These are phyloP conservation scores for Brotogeris chrysoptera DNA, from an alignment of 2,797 vertebrate genomes.

Conservation along the genomic window DNA sequence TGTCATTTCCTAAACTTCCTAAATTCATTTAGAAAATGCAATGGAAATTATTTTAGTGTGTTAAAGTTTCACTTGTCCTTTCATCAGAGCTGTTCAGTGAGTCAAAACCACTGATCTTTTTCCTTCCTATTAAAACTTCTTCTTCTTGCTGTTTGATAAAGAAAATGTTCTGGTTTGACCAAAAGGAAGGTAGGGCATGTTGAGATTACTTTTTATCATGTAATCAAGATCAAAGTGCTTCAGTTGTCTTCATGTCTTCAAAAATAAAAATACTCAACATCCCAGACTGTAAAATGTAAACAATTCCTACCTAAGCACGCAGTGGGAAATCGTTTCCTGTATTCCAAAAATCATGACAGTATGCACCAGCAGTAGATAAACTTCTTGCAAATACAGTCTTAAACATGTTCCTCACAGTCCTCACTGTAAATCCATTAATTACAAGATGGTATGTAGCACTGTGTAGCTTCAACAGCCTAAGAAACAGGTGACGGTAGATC, in stretches of 20 bases:
- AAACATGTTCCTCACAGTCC: not conserved
- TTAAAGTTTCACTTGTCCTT: not conserved
- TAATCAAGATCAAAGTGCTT: not conserved
- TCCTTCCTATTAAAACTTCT: not conserved
- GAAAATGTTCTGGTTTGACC: not conserved
- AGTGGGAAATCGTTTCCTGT: fast-evolving
- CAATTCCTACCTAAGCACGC: not conserved
- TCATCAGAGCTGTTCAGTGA: not conserved
- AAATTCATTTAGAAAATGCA: not conserved
- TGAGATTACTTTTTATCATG: not conserved
- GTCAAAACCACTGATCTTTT: not conserved
- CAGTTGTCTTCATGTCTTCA: not conserved
- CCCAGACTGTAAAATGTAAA: not conserved
- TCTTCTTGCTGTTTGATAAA: not conserved
- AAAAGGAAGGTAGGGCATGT: not conserved
- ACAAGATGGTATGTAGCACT: not conserved
- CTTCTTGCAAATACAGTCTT: not conserved
- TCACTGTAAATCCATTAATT: not conserved
- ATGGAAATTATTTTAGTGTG: not conserved
- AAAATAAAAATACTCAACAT: not conserved
- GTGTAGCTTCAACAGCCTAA: not conserved
- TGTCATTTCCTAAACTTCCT: not conserved
- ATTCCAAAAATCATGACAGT: not conserved
- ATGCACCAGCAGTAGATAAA: not conserved
- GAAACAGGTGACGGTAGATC: not conserved